phyloP scores from a whole-genome alignment of 2,113 vertebrate genomes.

The Lycocorax pyrrhopterus region DNA sequence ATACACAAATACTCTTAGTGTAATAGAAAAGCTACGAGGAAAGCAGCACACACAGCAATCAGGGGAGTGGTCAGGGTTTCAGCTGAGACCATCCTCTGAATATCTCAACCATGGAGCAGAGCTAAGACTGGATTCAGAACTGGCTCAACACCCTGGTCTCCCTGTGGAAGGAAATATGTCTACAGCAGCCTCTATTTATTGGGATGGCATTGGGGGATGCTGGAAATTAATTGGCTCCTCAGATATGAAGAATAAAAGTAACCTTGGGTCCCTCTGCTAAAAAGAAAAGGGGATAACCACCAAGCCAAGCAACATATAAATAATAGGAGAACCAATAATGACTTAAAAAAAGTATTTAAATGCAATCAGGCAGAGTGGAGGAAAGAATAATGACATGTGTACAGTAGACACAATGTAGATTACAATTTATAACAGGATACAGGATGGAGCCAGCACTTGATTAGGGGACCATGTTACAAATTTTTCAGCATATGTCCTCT shows the following conservation, averaged over 20 bases:
- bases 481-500: constrained; percentile 69
- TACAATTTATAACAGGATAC: constrained; percentile 76
- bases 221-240: neutral
- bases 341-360: constrained; percentile 59
- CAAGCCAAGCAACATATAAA: constrained; percentile 8
- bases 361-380: constrained; percentile 62
- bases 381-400: constrained; percentile 70
- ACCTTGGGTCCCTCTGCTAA: constrained; percentile 4
- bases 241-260: neutral
- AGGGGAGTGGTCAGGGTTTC: neutral
- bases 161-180: constrained; percentile 9
- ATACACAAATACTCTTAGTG: neutral
- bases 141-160: neutral
- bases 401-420: constrained; percentile 67
- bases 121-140: neutral
- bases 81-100: neutral
- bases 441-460: constrained; percentile 75
- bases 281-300: constrained; percentile 17
- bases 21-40: neutral
- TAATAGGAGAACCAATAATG: constrained; percentile 50
- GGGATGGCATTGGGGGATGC: constrained; percentile 14
- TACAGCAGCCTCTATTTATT: constrained; percentile 43
- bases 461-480: constrained; percentile 63
- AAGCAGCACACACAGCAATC: neutral
- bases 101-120: neutral